These are phyloP conservation scores for Baccha elongata DNA, from an alignment of 2,888 invertebrate species.

Conservation along the genomic window DNA sequence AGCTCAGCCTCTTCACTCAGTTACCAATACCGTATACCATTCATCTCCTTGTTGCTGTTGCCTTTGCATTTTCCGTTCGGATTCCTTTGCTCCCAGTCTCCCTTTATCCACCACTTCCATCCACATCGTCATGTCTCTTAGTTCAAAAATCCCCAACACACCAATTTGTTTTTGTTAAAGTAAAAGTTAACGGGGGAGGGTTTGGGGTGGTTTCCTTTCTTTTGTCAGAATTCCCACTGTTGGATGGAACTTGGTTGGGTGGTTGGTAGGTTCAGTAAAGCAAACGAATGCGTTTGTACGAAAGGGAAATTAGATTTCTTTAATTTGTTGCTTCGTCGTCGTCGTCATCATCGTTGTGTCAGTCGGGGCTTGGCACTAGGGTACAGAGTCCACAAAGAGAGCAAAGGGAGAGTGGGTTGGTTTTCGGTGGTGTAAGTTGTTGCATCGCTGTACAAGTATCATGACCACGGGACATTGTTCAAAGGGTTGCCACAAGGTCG, in stretches of 20 bases:
- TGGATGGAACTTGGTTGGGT: neutral
- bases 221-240: slow-evolving; percentile 17
- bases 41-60: slow-evolving; percentile 6
- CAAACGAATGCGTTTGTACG: slow-evolving; percentile 33
- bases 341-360: slow-evolving; percentile 1
- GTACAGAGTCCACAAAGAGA: neutral
- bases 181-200: slow-evolving; percentile 47
- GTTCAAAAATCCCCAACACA: slow-evolving; percentile 42
- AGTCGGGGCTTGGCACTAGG: neutral
- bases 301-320: slow-evolving; percentile 67
- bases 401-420: slow-evolving; percentile 10
- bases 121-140: slow-evolving; percentile 16
- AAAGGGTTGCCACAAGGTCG: slow-evolving; percentile 58
- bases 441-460: slow-evolving; percentile 43
- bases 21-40: slow-evolving; percentile 13
- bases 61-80: neutral
- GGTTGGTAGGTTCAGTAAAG: slow-evolving; percentile 10
- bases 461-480: slow-evolving; percentile 17
- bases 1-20: slow-evolving; percentile 37
- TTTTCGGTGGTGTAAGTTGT: slow-evolving; percentile 53
- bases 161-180: slow-evolving; percentile 61
- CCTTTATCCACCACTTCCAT: neutral
- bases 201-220: slow-evolving; percentile 36
- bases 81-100: neutral
- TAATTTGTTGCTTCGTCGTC: slow-evolving; percentile 68